Base-by-base conservation (phyloP, 2,888 invertebrate species). In the Zygogramma bicolorata region DNA sequence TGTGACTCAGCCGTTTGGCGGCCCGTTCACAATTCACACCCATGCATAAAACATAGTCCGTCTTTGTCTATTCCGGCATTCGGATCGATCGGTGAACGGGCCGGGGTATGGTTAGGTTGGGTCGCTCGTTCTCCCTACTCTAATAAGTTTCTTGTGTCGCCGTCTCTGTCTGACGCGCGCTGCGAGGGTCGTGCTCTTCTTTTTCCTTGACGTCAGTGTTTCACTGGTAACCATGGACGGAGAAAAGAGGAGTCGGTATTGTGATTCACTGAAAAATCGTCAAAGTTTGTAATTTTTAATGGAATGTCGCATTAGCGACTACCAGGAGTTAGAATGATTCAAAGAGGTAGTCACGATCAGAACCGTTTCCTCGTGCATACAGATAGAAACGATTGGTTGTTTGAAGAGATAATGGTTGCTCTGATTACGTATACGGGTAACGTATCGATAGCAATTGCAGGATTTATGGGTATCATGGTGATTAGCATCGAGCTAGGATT, bases 41-140 rank as follows among this genome's bases (percentile, higher is more conserved):
- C 85, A 86, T 85, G 86, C 85, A 86, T 86, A 86, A 86, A 87
- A 86, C 86, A 85, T 84, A 85, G 84, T 81, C 84, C 79, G 77
- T 87, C 87, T 85, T 83, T 83, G 84, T 87, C 86, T 86, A 87
- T 87, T 87, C 87, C 87, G 87, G 87, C 87, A 87, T 87, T 87
- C 86, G 87, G 82, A 81, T 81, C 83, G 85, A 85, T 85, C 84
- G 80, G 76, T 80, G 84, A 81, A 84, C 86, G 81, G 86, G 86
- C 83, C 81, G 84, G 83, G 79, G 83, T 83, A 82, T 83, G 86
- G 87, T 87, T 86, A 87, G 87, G 87, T 86, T 87, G 85, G 87
- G 85, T 86, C 84, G 86, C 82, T 83, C 84, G 84, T 80, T 84
- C 85, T 83, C 85, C 85, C 85, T 83, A 83, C 86, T 82, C 84